phyloP scores from a whole-genome alignment of 1,140 invertebrate species.

The Brachionus calyciflorus region DNA sequence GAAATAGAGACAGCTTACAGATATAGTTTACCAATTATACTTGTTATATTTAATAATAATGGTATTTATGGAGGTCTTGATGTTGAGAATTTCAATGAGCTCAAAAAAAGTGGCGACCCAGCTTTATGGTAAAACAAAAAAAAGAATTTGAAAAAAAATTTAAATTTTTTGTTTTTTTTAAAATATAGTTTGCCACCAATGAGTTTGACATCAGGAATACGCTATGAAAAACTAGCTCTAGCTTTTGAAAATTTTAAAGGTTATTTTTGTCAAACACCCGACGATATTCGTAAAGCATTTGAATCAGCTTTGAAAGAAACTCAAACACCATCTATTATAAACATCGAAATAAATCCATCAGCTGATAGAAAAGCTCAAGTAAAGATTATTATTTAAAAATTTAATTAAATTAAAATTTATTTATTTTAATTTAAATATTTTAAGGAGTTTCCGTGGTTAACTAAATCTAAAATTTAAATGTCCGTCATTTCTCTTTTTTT shows the following conservation, averaged over 20 bases:
- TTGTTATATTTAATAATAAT: conserved; percentile 91
- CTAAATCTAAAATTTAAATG: conserved; percentile 43
- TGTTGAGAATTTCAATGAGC: not conserved
- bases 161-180: not conserved
- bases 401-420: not conserved
- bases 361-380: conserved; percentile 41
- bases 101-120: not conserved
- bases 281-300: not conserved
- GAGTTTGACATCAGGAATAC: not conserved
- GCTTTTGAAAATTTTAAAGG: conserved; percentile 42
- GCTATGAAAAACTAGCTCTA: conserved; percentile 26
- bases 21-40: conserved; percentile 83
- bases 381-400: not conserved
- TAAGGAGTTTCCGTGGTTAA: conserved; percentile 47
- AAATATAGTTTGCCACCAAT: conserved; percentile 44
- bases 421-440: not conserved
- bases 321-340: conserved; percentile 22
- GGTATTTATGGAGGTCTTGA: conserved; percentile 72
- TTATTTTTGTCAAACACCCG: conserved; percentile 10
- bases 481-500: conserved; percentile 4
- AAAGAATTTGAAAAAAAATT: not conserved
- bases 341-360: conserved; percentile 30
- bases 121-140: not conserved
- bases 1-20: conserved; percentile 93
- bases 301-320: not conserved